Conservation (phyloP, 2,797 vertebrate genomes). For the Rousettus madagascariensis region DNA sequence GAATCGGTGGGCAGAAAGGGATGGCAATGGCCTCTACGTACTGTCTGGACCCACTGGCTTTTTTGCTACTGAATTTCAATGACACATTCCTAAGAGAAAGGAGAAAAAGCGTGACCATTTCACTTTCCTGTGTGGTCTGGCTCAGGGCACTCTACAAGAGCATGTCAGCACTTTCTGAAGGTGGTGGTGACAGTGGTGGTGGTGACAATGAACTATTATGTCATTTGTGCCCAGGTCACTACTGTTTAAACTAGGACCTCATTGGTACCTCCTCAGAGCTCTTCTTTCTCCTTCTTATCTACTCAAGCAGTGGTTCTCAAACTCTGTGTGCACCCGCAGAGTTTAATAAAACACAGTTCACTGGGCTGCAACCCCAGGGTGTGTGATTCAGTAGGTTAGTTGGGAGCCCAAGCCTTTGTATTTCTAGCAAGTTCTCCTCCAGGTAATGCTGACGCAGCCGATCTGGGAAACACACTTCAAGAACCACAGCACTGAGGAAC, state of each 20-base stretch:
- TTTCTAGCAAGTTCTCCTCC: neutral
- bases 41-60: neutral
- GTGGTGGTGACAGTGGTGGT: neutral
- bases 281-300: neutral
- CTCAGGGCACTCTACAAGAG: neutral
- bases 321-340: rapidly evolving
- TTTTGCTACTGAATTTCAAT: neutral
- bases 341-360: neutral
- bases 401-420: neutral
- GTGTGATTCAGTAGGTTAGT: neutral
- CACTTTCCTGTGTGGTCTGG: neutral
- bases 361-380: neutral
- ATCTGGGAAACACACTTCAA: neutral
- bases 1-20: neutral
- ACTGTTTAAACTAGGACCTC: neutral
- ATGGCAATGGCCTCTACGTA: neutral
- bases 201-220: neutral
- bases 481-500: neutral
- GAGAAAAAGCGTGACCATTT: neutral
- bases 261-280: neutral
- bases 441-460: neutral
- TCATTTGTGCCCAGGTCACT: neutral
- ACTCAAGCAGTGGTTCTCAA: neutral
- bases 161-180: neutral
- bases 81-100: neutral